phyloP scores from a whole-genome alignment of 2,888 invertebrate species.

The Eueremaeus valkanovi region DNA sequence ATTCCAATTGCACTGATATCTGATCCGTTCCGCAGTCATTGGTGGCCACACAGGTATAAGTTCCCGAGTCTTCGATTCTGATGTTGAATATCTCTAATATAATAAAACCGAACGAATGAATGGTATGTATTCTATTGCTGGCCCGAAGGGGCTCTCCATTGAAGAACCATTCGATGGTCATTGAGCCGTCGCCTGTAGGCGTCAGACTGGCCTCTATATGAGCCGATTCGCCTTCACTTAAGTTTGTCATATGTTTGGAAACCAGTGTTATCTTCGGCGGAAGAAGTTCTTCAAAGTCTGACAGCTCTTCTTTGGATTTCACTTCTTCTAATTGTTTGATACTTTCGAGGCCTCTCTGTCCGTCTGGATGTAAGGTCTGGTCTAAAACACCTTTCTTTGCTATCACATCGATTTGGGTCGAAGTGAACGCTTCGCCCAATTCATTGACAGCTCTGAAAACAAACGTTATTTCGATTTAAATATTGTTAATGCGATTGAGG shows the following conservation, averaged over 20 bases:
- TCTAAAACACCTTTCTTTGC: slow-evolving; percentile 70
- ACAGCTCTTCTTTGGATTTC: slow-evolving; percentile 41
- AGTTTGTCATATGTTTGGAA: slow-evolving; percentile 69
- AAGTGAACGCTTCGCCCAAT: slow-evolving; percentile 84
- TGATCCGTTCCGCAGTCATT: slow-evolving; percentile 84
- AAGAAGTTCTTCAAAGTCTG: slow-evolving; percentile 70
- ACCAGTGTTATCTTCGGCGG: slow-evolving; percentile 80
- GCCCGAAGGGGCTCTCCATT: slow-evolving; percentile 87
- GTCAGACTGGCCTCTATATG: slow-evolving; percentile 95
- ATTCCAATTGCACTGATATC: slow-evolving; percentile 62
- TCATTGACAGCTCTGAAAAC: slow-evolving; percentile 85
- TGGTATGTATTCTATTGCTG: slow-evolving; percentile 81
- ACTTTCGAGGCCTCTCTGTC: slow-evolving; percentile 84
- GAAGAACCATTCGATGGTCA: slow-evolving; percentile 82
- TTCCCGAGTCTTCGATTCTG: slow-evolving; percentile 82
- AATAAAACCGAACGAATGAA: slow-evolving; percentile 92
- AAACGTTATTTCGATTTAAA: no score
- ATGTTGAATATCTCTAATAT: slow-evolving; percentile 88
- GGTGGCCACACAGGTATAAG: slow-evolving; percentile 79
- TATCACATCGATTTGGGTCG: slow-evolving; percentile 61
- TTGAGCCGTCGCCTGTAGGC: slow-evolving; percentile 80
- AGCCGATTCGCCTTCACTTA: slow-evolving; percentile 91
- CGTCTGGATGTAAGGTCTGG: slow-evolving; percentile 88
- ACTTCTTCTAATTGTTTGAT: slow-evolving; percentile 86
- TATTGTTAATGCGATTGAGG: no score